Conservation (phyloP, 1,140 invertebrate genomes). For the Solenopsis invicta region DNA sequence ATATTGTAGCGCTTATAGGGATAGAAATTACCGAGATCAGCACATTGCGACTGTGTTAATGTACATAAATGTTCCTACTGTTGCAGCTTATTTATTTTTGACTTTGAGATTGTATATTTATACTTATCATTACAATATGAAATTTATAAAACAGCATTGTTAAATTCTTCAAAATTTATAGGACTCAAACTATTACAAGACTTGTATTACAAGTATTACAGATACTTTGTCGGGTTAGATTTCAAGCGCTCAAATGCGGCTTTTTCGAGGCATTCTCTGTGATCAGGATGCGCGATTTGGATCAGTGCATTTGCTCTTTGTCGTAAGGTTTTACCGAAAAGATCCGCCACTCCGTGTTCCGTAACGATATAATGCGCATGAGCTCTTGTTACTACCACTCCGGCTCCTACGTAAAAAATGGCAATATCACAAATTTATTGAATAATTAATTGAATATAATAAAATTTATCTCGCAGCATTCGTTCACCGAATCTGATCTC, state of each 20-base stretch:
- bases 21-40: neutral
- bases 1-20: too few species aligned
- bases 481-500: conserved; percentile 55
- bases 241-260: conserved; percentile 95
- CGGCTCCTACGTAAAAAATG: conserved; percentile 90
- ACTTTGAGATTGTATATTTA: conserved; percentile 10
- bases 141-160: neutral
- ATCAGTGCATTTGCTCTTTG: conserved; percentile 97
- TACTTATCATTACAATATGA: neutral
- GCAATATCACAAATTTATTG: neutral
- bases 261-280: conserved; percentile 95
- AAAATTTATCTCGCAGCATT: neutral
- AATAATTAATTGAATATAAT: conserved; percentile 22
- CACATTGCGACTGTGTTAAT: neutral
- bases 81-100: neutral
- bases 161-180: conserved; percentile 9
- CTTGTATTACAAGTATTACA: conserved; percentile 67
- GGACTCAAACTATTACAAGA: conserved; percentile 18
- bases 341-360: conserved; percentile 95
- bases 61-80: conserved; percentile 31
- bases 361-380: conserved; percentile 98
- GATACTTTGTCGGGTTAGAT: conserved; percentile 91
- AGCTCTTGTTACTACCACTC: conserved; percentile 95
- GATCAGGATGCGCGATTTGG: conserved; percentile 95
- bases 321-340: conserved; percentile 96